A percentile compares a stretch with the other conserved stretches of the same genome.
These are phyloP conservation scores for Nephrotoma appendiculata DNA, from an alignment of 2,888 invertebrate species.

Conservation along the genomic window DNA sequence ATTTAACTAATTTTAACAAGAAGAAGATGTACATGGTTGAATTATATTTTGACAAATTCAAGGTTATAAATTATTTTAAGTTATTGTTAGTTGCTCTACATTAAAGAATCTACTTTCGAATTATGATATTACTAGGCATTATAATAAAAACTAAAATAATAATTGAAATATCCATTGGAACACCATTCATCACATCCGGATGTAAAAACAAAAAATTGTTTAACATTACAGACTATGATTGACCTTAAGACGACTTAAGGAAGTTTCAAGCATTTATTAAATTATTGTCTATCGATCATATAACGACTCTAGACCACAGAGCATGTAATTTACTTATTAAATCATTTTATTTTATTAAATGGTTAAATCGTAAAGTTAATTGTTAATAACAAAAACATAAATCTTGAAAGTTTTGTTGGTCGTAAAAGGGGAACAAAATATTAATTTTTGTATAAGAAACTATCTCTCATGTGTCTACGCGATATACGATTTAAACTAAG, in stretches of 20 bases:
- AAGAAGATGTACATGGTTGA: neutral
- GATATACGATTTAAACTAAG: neutral
- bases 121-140: neutral
- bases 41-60: neutral
- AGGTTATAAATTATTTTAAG: neutral
- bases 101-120: neutral
- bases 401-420: neutral
- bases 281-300: neutral
- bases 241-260: neutral
- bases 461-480: neutral
- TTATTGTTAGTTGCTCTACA: neutral
- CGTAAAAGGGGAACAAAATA: neutral
- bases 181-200: neutral
- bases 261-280: neutral
- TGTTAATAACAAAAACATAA: neutral
- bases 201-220: neutral
- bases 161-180: neutral
- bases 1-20: neutral
- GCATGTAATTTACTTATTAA: neutral
- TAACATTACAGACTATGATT: neutral
- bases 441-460: neutral
- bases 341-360: neutral
- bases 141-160: neutral
- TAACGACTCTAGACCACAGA: neutral
- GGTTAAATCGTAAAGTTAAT: neutral